phyloP scores from a whole-genome alignment of 2,113 vertebrate species.

The Cnemophilus loriae region DNA sequence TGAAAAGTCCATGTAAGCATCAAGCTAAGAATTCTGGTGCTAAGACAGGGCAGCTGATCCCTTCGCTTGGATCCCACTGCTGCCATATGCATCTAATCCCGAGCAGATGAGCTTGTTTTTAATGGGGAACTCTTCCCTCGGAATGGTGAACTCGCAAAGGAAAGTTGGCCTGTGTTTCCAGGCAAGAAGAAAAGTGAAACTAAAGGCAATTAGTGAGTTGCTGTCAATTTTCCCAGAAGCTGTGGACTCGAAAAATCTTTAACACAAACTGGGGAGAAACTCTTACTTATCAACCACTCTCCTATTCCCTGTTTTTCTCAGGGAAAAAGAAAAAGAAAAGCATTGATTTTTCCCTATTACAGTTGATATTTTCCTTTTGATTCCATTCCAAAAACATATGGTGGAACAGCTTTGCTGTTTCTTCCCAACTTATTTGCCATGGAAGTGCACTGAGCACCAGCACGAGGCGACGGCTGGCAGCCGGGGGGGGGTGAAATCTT shows the following conservation, averaged over 20 bases:
- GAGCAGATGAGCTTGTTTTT: conserved; percentile 8
- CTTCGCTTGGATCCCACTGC: conserved; percentile 18
- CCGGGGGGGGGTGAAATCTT: neutral
- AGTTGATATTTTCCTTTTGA: neutral
- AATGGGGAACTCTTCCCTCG: neutral
- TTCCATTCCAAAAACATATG: neutral
- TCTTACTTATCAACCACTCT: neutral
- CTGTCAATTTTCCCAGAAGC: neutral
- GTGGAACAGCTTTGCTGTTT: neutral
- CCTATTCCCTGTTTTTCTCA: neutral
- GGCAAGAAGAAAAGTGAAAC: neutral
- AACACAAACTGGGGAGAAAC: neutral
- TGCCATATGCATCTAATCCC: neutral
- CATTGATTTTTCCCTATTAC: neutral
- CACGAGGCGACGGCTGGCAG: neutral
- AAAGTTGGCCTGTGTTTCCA: neutral
- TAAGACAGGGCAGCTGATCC: conserved; percentile 42
- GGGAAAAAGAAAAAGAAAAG: accelerated
- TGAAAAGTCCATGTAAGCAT: conserved; percentile 27
- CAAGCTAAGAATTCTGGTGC: conserved; percentile 38
- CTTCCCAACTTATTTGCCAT: neutral
- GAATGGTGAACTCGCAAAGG: neutral
- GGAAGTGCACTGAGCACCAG: neutral
- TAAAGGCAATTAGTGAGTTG: neutral
- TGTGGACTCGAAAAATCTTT: neutral